Evolutionary conservation across 1,140 invertebrate species (phyloP), one percentile per base, ranked within the genome.

Genomic region (Protaetia brevitarsis): DNA sequence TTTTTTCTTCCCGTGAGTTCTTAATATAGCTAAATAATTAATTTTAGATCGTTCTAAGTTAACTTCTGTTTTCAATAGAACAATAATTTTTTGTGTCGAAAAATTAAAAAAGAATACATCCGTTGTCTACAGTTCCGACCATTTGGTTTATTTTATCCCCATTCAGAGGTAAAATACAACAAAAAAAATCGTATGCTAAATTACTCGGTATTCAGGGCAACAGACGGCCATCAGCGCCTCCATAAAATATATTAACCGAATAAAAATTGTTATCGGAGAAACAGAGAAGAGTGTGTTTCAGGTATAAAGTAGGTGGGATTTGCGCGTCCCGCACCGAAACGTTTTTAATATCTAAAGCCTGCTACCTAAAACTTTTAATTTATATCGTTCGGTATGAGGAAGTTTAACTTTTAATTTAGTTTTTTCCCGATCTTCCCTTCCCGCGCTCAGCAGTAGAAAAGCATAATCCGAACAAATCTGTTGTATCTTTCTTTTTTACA

Each of bases 321-420:
- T 51, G 41, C 41, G 41, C 19, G 41, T 45, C 13, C n/a, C 21
- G 37, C 26, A 19, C 5, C 16, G 41, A 51, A 51, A 23, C 19
- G 41, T 51, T 51, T 51, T 51, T 51, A 51, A 51, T 51, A 51
- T 51, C 41, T 19, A 51, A 51, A 51, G 19, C 41, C 41, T 23
- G 19, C 41, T 23, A 51, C 41, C 41, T 51, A 19, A 51, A 51
- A 51, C 41, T 51, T 51, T 51, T 51, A 51, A 51, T 51, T 51
- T 51, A 51, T 51, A 51, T 51, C 19, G 41, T 51, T 51, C 41
- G 41, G 16, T 51, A 51, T 51, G 41, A 51, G 41, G 41, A 51
- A 51, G 41, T 51, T 51, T 7, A 51, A 51, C 41, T 51, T 51
- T 51, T 51, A 51, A 51, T 51, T 51, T 51, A 51, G 41, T 51